Base-by-base conservation (phyloP, 2,113 vertebrate genomes). In the Psephotus haematonotus region DNA sequence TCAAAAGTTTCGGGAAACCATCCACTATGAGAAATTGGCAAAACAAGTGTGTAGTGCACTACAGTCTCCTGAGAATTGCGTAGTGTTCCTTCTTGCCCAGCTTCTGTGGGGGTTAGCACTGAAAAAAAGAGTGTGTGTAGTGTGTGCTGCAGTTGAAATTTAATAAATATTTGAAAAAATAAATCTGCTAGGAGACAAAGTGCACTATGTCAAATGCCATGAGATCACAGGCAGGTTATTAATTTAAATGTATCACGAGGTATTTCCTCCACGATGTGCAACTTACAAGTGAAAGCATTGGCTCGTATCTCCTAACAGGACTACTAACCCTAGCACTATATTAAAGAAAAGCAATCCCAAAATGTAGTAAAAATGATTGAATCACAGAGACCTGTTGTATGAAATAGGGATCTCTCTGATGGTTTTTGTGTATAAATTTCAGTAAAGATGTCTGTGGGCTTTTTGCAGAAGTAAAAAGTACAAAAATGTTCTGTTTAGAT, bases 1-100 rank as follows among this genome's bases (percentile, higher is more conserved):
- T 95, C 94, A 97, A 93, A 95, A 92, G 88, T 94, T 95, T 86
- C 80, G 88, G 79, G 74, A 91, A 96, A 95, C 74, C 46, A 90
- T 88, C n/a, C 52, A 62, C 65, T 78, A 13, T 76, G 75, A 86
- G 52, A 96, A 96, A 97, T 80, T 59, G 70, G 55, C 44, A 94
- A 97, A 86, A n/a, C 29, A 60, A 86, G 52, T 88, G 29, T 49
- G 39, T 28, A 80, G 59, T 64, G 31, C 59, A 57, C 41, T 93
- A 69, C 67, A 86, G 3, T 43, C 85, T 95, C 80, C 59, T 50
- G 77, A 83, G 67, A 92, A 92, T 12, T 88, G 23, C 41, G 37
- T 17, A 28, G 23, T 13, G 17, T 71, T 90, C 41, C 80, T 49
- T 78, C 80, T 88, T 92, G 50, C 63, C 10, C 80, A 53, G 55